A percentile compares a stretch with the other conserved stretches of the same genome.
Conservation (phyloP, 2,888 invertebrate species). For the Scaptomyza caliginosa region DNA sequence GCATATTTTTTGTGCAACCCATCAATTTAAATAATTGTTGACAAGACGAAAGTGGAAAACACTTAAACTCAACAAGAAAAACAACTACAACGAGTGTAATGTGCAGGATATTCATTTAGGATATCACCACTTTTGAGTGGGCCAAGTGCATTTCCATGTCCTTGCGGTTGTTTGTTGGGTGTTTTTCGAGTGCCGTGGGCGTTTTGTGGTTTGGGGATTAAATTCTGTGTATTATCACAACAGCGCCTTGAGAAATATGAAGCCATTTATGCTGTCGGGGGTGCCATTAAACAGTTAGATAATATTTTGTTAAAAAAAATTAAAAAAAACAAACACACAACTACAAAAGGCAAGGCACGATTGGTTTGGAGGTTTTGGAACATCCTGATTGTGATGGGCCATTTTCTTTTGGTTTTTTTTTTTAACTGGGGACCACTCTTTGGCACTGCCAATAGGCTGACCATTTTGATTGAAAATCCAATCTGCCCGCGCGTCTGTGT, state of each 20-base stretch:
- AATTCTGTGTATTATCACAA: no score
- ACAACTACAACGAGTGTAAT: background rate
- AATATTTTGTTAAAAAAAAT: constrained; percentile 73
- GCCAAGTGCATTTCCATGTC: constrained; percentile 50
- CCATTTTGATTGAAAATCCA: constrained; percentile 78
- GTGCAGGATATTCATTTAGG: constrained; percentile 21
- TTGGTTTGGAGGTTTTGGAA: background rate
- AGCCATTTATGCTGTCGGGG: constrained; percentile 46
- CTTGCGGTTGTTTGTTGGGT: constrained; percentile 9
- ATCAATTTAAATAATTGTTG: constrained; percentile 2
- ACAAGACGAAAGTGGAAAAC: background rate
- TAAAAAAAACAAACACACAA: constrained; percentile 36
- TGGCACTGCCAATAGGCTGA: constrained; percentile 45
- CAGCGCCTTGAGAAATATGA: constrained; percentile 51
- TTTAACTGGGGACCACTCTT: constrained; percentile 1
- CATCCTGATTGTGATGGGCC: background rate
- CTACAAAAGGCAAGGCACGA: background rate
- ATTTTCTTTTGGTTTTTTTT: no score
- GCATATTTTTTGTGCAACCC: no score
- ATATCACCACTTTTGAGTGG: constrained; percentile 22
- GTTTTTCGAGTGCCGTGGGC: background rate
- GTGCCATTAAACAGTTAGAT: constrained; percentile 71
- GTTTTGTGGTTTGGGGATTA: background rate
- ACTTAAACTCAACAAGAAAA: constrained; percentile 1
- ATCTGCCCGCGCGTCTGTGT: constrained; percentile 50